phyloP scores from a whole-genome alignment of 2,113 vertebrate species.

The Corythoichthys intestinalis region DNA sequence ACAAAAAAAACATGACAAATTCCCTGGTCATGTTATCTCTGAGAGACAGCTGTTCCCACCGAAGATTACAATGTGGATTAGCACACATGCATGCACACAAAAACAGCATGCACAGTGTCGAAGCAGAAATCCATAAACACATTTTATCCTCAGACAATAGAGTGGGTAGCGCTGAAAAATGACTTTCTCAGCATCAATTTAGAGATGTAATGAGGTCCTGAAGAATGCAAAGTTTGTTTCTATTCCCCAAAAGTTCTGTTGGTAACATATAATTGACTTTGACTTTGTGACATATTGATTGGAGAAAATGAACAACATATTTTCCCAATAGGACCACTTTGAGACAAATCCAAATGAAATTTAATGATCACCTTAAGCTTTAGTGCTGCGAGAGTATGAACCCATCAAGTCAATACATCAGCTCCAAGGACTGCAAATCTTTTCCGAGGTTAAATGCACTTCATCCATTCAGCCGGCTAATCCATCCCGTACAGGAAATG shows the following conservation, averaged over 20 bases:
- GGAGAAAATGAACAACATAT: not conserved
- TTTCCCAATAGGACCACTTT: conserved; percentile 10
- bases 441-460: conserved; percentile 7
- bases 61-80: conserved; percentile 52
- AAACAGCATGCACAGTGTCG: not conserved
- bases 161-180: conserved; percentile 32
- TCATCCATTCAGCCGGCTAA: conserved; percentile 26
- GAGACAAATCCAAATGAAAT: conserved; percentile 19
- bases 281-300: conserved; percentile 23
- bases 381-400: conserved; percentile 22
- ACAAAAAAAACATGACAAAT: conserved; percentile 65
- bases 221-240: conserved; percentile 25
- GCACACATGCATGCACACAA: conserved; percentile 16
- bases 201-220: conserved; percentile 36
- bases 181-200: conserved; percentile 42
- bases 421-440: conserved; percentile 11
- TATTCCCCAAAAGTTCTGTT: conserved; percentile 13
- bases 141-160: conserved; percentile 40
- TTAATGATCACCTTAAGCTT: conserved; percentile 32
- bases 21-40: conserved; percentile 64
- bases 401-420: conserved; percentile 13
- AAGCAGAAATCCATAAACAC: conserved; percentile 30
- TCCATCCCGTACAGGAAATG: conserved; percentile 25
- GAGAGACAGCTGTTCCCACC: conserved; percentile 64
- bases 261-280: conserved; percentile 11